A percentile compares a stretch with the other conserved stretches of the same genome.
Conservation (phyloP, 1,140 invertebrate species). For the Phenacoccus solenopsis region DNA sequence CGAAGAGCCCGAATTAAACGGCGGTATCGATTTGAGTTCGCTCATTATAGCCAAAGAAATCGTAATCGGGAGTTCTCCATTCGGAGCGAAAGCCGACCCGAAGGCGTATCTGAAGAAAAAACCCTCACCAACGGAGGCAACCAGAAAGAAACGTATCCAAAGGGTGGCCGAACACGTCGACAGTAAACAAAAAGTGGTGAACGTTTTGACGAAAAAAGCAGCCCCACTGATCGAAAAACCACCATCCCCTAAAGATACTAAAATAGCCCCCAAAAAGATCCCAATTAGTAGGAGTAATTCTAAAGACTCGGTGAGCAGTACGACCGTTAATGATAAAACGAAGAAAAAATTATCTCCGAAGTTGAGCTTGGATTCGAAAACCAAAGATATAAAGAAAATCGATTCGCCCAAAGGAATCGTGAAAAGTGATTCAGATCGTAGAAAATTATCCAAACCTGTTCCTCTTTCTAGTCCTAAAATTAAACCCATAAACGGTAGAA, state of each 20-base stretch:
- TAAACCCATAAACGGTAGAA: not conserved
- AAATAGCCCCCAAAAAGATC: not conserved
- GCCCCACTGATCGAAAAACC: not conserved
- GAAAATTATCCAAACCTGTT: not conserved
- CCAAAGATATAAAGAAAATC: not conserved
- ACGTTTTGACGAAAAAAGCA: not conserved
- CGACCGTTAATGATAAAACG: not conserved
- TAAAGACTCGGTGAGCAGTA: not conserved
- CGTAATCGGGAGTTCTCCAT: slow-evolving; percentile 1
- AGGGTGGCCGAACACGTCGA: not conserved
- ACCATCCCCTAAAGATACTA: not conserved
- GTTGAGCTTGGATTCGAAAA: not conserved
- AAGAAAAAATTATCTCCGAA: not conserved
- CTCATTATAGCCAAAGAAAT: slow-evolving; percentile 6
- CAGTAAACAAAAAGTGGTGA: not conserved
- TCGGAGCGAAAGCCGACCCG: not conserved
- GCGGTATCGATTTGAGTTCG: slow-evolving; percentile 12
- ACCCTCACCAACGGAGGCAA: not conserved
- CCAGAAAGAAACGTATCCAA: not conserved
- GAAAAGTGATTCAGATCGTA: not conserved
- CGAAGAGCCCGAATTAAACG: not conserved
- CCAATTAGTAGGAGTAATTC: not conserved
- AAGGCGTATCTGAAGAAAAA: not conserved
- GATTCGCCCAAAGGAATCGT: not conserved
- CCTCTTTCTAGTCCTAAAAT: not conserved